Percentiles rank a stretch among this genome's conserved stretches.
Evolutionary conservation across 2,113 vertebrate species (phyloP).

Genomic region (Lampris megalopsis): DNA sequence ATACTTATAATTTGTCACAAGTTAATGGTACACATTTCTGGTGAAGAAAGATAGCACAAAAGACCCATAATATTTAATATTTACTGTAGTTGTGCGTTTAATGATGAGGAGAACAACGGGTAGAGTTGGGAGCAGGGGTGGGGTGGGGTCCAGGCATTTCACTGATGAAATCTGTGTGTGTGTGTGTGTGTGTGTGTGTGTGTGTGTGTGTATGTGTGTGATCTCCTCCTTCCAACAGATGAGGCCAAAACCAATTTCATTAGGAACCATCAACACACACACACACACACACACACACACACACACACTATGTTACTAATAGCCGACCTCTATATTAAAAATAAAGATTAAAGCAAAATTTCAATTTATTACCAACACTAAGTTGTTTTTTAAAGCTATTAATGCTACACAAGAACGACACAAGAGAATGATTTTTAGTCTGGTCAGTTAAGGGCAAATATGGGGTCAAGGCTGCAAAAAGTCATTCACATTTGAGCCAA

Average conservation of each 20-base stretch:
- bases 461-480: too few species aligned
- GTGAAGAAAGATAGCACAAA: constrained; percentile 50
- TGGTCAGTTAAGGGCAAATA: too few species aligned
- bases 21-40: constrained; percentile 39
- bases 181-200: neutral
- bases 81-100: constrained; percentile 28
- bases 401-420: too few species aligned
- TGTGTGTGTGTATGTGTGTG: constrained; percentile 29
- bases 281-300: constrained; percentile 5
- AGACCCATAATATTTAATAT: constrained; percentile 53
- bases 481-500: too few species aligned
- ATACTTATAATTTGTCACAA: constrained; percentile 50
- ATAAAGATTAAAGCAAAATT: neutral
- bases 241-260: constrained; percentile 49
- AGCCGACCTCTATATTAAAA: constrained; percentile 6
- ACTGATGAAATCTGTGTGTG: constrained; percentile 68
- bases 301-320: neutral
- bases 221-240: constrained; percentile 45
- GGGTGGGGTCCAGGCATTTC: constrained; percentile 51
- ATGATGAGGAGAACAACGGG: constrained; percentile 41
- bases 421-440: too few species aligned
- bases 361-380: neutral
- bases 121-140: constrained; percentile 5
- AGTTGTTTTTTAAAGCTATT: neutral
- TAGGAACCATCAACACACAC: constrained; percentile 17